A percentile compares a stretch with the other conserved stretches of the same genome.
Evolutionary conservation across 2,113 vertebrate species (phyloP).

Genomic region (Thalassarche chlororhynchos): DNA sequence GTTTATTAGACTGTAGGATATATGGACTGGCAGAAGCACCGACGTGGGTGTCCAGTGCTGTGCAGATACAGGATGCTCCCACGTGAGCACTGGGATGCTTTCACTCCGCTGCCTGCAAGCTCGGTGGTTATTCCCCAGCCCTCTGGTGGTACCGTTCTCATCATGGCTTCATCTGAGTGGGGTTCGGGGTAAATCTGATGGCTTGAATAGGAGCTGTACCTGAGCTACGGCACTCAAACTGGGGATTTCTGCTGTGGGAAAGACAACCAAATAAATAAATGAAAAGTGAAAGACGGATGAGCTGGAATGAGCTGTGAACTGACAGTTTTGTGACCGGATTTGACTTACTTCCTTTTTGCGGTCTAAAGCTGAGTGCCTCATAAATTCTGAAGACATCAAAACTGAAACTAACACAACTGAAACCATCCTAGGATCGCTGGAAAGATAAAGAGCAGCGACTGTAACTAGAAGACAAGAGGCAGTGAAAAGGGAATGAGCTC

Average conservation of each 20-base stretch:
- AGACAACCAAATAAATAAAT: not conserved
- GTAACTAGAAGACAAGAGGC: not conserved
- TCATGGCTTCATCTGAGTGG: not conserved
- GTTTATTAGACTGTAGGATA: not conserved
- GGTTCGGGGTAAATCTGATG: not conserved
- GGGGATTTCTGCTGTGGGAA: not conserved
- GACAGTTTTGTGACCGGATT: not conserved
- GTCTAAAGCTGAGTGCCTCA: not conserved
- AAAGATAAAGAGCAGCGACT: not conserved
- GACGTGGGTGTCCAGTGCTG: not conserved
- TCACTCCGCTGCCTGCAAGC: not conserved
- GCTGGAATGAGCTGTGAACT: not conserved
- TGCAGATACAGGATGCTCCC: not conserved
- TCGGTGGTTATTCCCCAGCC: not conserved
- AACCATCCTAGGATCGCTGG: not conserved
- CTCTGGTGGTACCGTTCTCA: not conserved
- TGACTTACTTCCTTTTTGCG: not conserved
- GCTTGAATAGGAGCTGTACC: not conserved
- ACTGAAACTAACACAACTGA: not conserved
- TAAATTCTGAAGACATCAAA: not conserved
- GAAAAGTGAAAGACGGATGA: not conserved
- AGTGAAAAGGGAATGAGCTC: not conserved
- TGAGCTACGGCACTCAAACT: not conserved
- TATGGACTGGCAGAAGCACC: not conserved
- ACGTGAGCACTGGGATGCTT: not conserved